Conservation (phyloP, 2,797 vertebrate genomes). For the Rhincodon typus region DNA sequence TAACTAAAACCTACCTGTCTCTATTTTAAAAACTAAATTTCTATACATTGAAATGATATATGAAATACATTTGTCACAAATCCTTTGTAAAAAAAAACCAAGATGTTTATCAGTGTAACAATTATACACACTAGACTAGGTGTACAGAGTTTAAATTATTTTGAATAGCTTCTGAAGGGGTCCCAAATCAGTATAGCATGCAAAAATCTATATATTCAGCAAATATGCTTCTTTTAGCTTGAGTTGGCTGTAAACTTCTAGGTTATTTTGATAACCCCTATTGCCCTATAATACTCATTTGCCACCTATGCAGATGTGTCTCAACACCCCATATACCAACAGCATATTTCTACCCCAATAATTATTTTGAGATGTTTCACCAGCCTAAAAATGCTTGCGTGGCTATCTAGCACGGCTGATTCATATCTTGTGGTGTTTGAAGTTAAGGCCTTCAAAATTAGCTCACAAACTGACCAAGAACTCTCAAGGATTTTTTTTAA, state of each 20-base stretch:
- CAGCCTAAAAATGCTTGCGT: neutral
- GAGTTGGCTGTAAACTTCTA: neutral
- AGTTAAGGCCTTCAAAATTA: neutral
- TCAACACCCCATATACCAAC: neutral
- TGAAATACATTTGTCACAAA: too few species aligned
- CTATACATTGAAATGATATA: too few species aligned
- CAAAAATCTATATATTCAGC: neutral
- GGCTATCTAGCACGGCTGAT: neutral
- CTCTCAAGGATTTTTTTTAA: neutral
- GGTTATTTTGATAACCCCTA: neutral
- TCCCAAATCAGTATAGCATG: neutral
- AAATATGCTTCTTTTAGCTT: neutral
- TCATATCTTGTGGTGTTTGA: neutral
- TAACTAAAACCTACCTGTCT: too few species aligned
- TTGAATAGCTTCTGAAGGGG: neutral
- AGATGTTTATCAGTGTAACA: neutral
- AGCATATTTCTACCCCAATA: neutral
- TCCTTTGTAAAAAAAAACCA: neutral
- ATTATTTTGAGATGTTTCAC: neutral
- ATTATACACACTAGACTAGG: neutral
- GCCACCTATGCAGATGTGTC: neutral
- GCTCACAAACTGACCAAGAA: neutral
- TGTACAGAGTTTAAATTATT: neutral
- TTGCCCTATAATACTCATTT: neutral
- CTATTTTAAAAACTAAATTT: too few species aligned